These are phyloP conservation scores for Pangasianodon hypophthalmus DNA, from an alignment of 2,113 vertebrate genomes.

Conservation along the genomic window DNA sequence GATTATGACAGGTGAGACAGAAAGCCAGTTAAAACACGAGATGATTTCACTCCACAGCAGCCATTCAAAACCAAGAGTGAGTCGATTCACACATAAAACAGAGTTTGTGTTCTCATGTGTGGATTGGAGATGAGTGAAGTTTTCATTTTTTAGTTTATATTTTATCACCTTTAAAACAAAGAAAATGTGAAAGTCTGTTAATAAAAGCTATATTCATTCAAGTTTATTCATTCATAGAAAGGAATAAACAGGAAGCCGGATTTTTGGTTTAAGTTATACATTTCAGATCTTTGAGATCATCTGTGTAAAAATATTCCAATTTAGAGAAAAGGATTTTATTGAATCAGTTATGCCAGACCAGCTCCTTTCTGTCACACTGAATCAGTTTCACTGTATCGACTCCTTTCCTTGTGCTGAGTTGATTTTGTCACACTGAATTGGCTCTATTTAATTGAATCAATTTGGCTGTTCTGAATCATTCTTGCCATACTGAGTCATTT, in stretches of 20 bases:
- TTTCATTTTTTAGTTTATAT: background rate
- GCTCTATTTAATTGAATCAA: background rate
- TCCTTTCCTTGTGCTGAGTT: background rate
- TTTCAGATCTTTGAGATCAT: background rate
- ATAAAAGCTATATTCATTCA: too few species aligned
- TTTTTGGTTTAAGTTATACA: background rate
- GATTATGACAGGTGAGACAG: conserved; percentile 93
- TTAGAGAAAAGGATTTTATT: background rate
- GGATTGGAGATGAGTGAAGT: background rate
- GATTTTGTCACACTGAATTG: background rate
- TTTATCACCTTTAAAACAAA: background rate
- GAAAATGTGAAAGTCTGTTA: background rate
- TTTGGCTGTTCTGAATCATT: background rate
- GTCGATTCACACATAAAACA: background rate
- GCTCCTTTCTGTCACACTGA: background rate
- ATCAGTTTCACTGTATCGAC: background rate
- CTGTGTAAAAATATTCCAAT: background rate
- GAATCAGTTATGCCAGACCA: background rate
- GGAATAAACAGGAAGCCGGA: background rate
- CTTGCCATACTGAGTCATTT: background rate
- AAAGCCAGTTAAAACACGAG: background rate
- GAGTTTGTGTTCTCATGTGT: background rate
- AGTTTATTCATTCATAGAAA: too few species aligned
- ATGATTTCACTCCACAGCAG: background rate
- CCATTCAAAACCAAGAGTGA: background rate